phyloP scores from a whole-genome alignment of 2,888 invertebrate species.

The Troides aeacus region DNA sequence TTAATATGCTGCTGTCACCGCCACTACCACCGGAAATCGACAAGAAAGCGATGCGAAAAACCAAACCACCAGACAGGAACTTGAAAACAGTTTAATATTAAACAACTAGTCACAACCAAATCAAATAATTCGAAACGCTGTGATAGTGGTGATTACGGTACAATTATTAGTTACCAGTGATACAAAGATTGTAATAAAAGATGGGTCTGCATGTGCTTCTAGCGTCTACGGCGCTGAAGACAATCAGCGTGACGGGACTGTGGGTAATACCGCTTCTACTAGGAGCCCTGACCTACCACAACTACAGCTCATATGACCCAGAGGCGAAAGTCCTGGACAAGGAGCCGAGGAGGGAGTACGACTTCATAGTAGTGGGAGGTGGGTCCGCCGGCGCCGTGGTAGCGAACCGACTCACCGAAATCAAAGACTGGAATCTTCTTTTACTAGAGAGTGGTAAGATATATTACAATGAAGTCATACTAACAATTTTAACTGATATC shows the following conservation, averaged over 20 bases:
- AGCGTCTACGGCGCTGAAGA: conserved; percentile 88
- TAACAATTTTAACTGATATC: too few relatives aligned
- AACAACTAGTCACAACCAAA: conserved; percentile 40
- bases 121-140: conserved; percentile 31
- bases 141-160: conserved; percentile 36
- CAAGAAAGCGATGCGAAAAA: conserved; percentile 59
- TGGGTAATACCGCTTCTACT: conserved; percentile 92
- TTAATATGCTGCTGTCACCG: conserved; percentile 64
- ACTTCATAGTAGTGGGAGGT: conserved; percentile 91
- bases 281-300: conserved; percentile 89
- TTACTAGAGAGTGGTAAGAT: conserved; percentile 85
- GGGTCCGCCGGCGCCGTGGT: conserved; percentile 95
- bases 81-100: conserved; percentile 39
- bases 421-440: conserved; percentile 87
- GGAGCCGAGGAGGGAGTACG: conserved; percentile 87
- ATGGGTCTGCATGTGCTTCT: conserved; percentile 88
- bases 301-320: conserved; percentile 89
- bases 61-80: conserved; percentile 67
- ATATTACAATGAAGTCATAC: not conserved
- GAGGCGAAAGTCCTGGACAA: conserved; percentile 87
- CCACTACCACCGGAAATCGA: conserved; percentile 45
- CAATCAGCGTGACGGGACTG: conserved; percentile 87
- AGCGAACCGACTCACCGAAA: conserved; percentile 89
- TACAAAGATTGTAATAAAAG: conserved; percentile 27
- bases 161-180: conserved; percentile 15